Base-by-base conservation (phyloP, 2,888 invertebrate species). In the Aromia moschata region DNA sequence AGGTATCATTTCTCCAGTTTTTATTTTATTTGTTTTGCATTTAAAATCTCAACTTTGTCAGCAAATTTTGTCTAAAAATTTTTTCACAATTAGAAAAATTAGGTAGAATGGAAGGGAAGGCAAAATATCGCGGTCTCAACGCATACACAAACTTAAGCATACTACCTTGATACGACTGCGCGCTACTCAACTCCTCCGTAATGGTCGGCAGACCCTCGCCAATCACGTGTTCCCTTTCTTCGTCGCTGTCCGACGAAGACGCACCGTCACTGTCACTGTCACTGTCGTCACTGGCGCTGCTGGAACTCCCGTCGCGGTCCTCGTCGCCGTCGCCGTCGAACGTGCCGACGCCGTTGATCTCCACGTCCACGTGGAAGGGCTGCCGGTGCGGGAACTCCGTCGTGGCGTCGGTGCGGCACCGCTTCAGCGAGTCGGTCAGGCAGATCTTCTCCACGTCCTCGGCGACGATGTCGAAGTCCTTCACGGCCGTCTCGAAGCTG, bases 121-220 rank as follows among this genome's bases (percentile, higher is more conserved):
- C n/a, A n/a, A n/a, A n/a, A n/a, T n/a, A n/a, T n/a, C n/a, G n/a
- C n/a, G n/a, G n/a, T n/a, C n/a, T n/a, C n/a, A n/a, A n/a, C n/a
- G n/a, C n/a, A n/a, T n/a, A n/a, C n/a, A n/a, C n/a, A n/a, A n/a
- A n/a, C n/a, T n/a, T n/a, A n/a, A 25, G 7, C 7, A 33, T 12
- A 58, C 58, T 64, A 73, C 73, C 73, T 72, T 49, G 64, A 58
- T 61, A 68, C 11, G 75, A 74, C 30, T 68, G 69, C 14, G 69
- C 65, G 25, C 70, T 78, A 10, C 76, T 77, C 54, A 79, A 77
- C 62, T 81, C 81, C 65, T 81, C 81, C 18, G 79, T 75, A 59
- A 81, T 81, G 4, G 81, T 80, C 38, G 78, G 79, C 67, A 81
- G 65, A 20, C 79, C 80, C 43, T 76, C 77, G 51, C 72, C 73